Evolutionary conservation across 2,113 vertebrate genomes (phyloP).

Genomic region (Tyrannus savana): DNA sequence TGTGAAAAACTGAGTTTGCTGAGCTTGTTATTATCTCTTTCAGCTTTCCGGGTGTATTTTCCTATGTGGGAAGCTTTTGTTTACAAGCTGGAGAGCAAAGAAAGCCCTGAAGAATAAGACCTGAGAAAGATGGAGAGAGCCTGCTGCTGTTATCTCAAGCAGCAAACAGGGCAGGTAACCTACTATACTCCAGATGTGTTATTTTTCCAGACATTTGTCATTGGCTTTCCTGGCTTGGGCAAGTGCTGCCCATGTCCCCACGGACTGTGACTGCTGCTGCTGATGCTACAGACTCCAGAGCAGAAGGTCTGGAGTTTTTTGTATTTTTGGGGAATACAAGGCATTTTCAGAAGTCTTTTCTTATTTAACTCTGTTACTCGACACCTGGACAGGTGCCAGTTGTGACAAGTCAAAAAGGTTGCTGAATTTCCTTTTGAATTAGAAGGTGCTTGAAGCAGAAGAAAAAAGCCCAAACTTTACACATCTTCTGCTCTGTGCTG

Average conservation of each 20-base stretch:
- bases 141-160: not conserved
- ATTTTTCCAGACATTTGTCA: not conserved
- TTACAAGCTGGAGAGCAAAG: not conserved
- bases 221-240: not conserved
- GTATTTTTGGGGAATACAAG: not conserved
- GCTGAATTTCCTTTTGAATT: not conserved
- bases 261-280: not conserved
- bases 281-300: not conserved
- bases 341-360: not conserved
- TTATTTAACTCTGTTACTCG: not conserved
- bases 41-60: not conserved
- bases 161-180: not conserved
- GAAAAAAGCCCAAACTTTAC: not conserved
- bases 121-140: fast-evolving
- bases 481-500: not conserved
- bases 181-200: not conserved
- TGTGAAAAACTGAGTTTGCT: not conserved
- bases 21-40: not conserved
- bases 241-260: not conserved
- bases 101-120: not conserved
- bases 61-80: not conserved
- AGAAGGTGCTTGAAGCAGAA: not conserved
- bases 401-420: not conserved
- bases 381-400: not conserved
- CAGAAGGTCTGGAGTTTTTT: not conserved